Conservation (phyloP, 2,113 vertebrate species). For the Eubucco bourcierii region DNA sequence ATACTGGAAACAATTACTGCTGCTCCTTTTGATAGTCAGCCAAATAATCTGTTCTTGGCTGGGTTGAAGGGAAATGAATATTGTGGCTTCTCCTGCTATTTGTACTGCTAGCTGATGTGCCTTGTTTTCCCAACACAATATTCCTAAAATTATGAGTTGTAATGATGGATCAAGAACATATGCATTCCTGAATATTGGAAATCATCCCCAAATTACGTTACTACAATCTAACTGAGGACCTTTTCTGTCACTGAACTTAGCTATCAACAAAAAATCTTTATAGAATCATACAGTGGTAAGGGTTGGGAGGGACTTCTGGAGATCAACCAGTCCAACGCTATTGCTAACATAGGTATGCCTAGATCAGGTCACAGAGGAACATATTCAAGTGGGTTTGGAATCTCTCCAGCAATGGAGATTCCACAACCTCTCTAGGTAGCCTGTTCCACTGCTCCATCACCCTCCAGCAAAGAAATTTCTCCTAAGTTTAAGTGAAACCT, state of each 20-base stretch:
- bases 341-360: too few relatives aligned
- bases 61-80: neutral
- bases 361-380: too few relatives aligned
- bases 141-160: neutral
- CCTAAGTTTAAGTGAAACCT: too few relatives aligned
- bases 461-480: too few relatives aligned
- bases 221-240: neutral
- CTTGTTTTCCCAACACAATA: neutral
- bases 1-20: conserved; percentile 19
- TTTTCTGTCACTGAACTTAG: neutral
- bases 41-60: neutral
- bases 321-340: too few relatives aligned
- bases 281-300: neutral
- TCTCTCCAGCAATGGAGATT: too few relatives aligned
- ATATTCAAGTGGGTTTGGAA: too few relatives aligned
- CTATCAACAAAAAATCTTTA: neutral
- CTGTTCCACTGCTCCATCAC: too few relatives aligned
- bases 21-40: neutral
- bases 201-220: neutral
- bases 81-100: neutral
- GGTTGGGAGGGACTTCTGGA: too few relatives aligned
- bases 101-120: neutral
- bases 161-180: neutral
- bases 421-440: too few relatives aligned
- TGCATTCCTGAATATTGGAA: neutral